A percentile compares a stretch with the other conserved stretches of the same genome.
phyloP scores from a whole-genome alignment of 2,797 vertebrate species.

The Poeciliopsis infans region DNA sequence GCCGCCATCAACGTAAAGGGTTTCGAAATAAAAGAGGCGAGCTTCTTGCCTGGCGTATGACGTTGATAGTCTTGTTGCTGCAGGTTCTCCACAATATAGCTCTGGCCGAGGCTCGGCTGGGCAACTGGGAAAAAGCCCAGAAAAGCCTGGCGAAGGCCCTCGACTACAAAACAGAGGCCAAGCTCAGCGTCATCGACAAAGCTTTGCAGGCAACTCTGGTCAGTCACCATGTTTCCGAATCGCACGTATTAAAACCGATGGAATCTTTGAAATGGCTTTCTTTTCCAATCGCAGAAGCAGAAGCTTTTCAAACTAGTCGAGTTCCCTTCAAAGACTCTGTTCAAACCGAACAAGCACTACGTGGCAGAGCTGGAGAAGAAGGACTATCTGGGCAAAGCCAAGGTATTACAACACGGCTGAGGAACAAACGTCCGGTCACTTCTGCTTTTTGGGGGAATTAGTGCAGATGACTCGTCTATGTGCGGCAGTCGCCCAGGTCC shows the following conservation, averaged over 20 bases:
- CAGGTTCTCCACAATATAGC: conserved; percentile 92
- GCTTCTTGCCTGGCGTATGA: background rate
- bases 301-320: conserved; percentile 84
- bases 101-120: conserved; percentile 81
- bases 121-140: conserved; percentile 90
- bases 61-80: conserved; percentile 7
- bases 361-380: conserved; percentile 96
- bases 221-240: conserved; percentile 37
- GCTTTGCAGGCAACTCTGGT: conserved; percentile 92
- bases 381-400: conserved; percentile 96
- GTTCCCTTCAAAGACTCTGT: conserved; percentile 84
- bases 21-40: background rate
- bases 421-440: background rate
- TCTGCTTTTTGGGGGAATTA: background rate
- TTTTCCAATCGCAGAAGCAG: conserved; percentile 85
- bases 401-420: conserved; percentile 71
- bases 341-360: conserved; percentile 92
- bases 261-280: conserved; percentile 21
- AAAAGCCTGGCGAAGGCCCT: conserved; percentile 83
- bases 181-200: conserved; percentile 83
- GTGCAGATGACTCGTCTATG: background rate
- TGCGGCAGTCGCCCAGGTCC: background rate
- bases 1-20: background rate
- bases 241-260: background rate
- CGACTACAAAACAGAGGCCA: conserved; percentile 82